Conservation (phyloP, 1,140 invertebrate species). For the Tetraneura akinire region DNA sequence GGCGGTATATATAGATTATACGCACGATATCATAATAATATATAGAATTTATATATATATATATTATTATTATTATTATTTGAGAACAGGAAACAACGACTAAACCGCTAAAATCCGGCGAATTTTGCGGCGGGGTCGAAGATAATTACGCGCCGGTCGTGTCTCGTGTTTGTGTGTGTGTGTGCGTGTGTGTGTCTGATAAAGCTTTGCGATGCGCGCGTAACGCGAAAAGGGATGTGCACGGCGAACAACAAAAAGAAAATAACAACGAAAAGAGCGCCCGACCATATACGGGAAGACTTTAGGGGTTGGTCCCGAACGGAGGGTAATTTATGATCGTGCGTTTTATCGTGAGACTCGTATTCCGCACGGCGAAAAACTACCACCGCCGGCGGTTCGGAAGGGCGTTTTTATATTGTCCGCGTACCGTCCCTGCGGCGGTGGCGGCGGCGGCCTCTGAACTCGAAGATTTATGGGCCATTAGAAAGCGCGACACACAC, state of each 20-base stretch:
- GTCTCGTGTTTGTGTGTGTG: not conserved
- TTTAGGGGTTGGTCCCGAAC: not conserved
- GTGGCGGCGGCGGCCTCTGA: not conserved
- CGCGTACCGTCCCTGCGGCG: not conserved
- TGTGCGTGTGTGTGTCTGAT: not conserved
- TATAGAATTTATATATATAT: no score
- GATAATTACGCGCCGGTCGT: not conserved
- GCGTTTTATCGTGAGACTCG: slow-evolving; percentile 31
- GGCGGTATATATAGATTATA: no score
- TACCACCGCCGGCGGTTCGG: not conserved
- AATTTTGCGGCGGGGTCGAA: not conserved
- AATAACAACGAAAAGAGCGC: not conserved
- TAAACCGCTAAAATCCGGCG: not conserved
- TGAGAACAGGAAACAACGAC: not conserved
- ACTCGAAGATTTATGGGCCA: slow-evolving; percentile 22
- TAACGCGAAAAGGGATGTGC: not conserved
- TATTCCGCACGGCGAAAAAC: slow-evolving; percentile 25
- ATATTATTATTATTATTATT: no score
- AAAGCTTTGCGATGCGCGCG: not conserved
- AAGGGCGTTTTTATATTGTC: slow-evolving; percentile 26
- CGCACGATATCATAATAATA: no score
- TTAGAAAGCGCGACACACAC: slow-evolving; percentile 37
- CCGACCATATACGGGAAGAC: not conserved
- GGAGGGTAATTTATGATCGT: slow-evolving; percentile 28
- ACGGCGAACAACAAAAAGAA: not conserved